A percentile compares a stretch with the other conserved stretches of the same genome.
phyloP scores from a whole-genome alignment of 2,888 invertebrate genomes.

The Acanthosoma haemorrhoidale region DNA sequence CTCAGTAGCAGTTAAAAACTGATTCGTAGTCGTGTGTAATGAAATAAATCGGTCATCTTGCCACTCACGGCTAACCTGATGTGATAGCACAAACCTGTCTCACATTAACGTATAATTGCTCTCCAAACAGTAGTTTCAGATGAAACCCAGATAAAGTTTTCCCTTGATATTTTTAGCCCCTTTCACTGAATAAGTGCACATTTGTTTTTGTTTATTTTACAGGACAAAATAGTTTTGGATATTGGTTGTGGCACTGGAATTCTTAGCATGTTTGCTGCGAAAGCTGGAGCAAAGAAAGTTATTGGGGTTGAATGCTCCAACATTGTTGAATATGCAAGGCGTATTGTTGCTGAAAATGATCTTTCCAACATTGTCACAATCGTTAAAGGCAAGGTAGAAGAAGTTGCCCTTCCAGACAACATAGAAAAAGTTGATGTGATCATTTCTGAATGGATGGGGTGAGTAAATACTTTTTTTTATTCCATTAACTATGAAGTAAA shows the following conservation, averaged over 20 bases:
- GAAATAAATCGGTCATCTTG: no score
- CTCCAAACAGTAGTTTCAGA: no score
- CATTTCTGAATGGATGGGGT: constrained; percentile 69
- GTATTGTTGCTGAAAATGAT: constrained; percentile 84
- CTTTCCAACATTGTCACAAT: constrained; percentile 74
- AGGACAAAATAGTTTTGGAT: constrained; percentile 80
- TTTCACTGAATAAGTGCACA: no score
- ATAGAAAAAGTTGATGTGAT: constrained; percentile 90
- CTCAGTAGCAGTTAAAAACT: no score
- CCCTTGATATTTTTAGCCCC: no score
- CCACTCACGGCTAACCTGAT: no score
- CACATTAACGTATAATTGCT: no score
- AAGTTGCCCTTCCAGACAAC: constrained; percentile 49
- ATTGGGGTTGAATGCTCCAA: constrained; percentile 98
- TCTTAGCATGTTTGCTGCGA: constrained; percentile 98
- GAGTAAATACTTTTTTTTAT: constrained; percentile 17
- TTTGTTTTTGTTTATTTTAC: constrained; percentile 37
- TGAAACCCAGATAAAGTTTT: no score
- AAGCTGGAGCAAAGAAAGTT: constrained; percentile 92
- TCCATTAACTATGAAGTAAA: no score
- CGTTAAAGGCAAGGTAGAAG: constrained; percentile 66
- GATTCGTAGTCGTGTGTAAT: no score
- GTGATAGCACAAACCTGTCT: no score
- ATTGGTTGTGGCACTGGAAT: constrained; percentile 99
- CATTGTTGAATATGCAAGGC: constrained; percentile 93